These are phyloP conservation scores for Dendrocopos noguchii DNA, from an alignment of 2,113 vertebrate genomes.

Conservation along the genomic window DNA sequence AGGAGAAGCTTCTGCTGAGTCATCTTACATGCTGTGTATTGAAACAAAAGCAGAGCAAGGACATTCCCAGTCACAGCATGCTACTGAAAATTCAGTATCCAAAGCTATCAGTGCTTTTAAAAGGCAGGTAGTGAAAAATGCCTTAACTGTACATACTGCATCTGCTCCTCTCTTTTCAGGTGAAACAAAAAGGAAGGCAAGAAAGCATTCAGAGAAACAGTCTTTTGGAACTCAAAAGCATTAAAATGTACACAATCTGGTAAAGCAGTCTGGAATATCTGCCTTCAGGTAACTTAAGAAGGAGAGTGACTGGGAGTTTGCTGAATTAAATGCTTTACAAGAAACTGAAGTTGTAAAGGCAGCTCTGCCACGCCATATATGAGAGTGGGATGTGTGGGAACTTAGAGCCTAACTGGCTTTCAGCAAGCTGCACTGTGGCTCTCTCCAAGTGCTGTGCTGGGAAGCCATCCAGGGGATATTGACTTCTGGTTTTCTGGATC, in stretches of 20 bases:
- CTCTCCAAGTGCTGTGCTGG: neutral
- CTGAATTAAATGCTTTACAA: neutral
- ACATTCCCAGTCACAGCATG: neutral
- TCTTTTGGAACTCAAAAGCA: neutral
- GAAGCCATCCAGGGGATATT: conserved; percentile 54
- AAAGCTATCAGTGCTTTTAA: neutral
- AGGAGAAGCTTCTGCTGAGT: neutral
- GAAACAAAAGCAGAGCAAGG: neutral
- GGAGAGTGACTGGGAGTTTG: neutral
- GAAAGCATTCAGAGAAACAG: neutral
- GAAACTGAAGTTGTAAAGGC: neutral
- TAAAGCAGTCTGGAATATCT: neutral
- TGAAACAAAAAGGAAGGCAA: neutral
- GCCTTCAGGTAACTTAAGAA: neutral
- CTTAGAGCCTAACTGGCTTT: neutral
- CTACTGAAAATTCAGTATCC: neutral
- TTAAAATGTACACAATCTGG: neutral
- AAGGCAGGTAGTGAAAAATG: neutral
- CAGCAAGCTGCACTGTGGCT: neutral
- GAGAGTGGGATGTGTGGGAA: neutral
- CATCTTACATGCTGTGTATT: neutral
- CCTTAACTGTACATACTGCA: neutral
- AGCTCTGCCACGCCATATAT: neutral
- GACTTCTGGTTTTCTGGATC: conserved; percentile 42
- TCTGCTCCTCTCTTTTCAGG: neutral